phyloP scores from a whole-genome alignment of 1,140 invertebrate species.

The Drosophila orena region DNA sequence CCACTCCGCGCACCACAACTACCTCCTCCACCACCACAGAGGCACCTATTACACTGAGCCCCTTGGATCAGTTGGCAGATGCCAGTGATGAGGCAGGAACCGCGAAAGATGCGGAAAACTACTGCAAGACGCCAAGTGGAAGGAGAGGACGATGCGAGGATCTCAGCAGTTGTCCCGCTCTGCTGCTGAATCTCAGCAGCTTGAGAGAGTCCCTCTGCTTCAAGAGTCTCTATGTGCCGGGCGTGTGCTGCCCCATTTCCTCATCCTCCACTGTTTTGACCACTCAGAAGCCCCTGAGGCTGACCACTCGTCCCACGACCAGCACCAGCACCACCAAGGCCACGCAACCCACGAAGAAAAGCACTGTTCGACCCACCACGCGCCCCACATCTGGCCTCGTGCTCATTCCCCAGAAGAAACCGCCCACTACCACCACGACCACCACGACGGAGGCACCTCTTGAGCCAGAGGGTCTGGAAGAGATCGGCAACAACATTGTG shows the following conservation, averaged over 20 bases:
- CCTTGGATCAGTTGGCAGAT: conserved; percentile 59
- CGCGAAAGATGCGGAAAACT: conserved; percentile 81
- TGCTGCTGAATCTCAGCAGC: conserved; percentile 92
- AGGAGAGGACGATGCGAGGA: conserved; percentile 93
- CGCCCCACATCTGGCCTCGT: conserved; percentile 64
- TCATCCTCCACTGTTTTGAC: conserved; percentile 69
- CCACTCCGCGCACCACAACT: conserved; percentile 66
- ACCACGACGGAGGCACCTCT: conserved; percentile 79
- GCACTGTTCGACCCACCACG: conserved; percentile 45
- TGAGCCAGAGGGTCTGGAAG: conserved; percentile 67
- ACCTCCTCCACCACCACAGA: conserved; percentile 13
- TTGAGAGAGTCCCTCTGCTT: conserved; percentile 95
- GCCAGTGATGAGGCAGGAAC: conserved; percentile 66
- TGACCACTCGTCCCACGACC: conserved; percentile 74
- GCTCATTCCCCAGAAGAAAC: conserved; percentile 84
- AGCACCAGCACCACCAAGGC: conserved; percentile 41
- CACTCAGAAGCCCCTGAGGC: conserved; percentile 84
- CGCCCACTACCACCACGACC: conserved; percentile 77
- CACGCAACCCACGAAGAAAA: conserved; percentile 45
- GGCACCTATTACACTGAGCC: conserved; percentile 28
- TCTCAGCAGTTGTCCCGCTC: conserved; percentile 93
- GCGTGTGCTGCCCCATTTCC: conserved; percentile 92
- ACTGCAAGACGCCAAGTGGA: conserved; percentile 93
- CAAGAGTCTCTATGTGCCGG: conserved; percentile 95
- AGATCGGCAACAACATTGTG: conserved; percentile 84